Base-by-base conservation (phyloP, 37 sponge, comb jelly and placozoan genomes). In the Lycopodina hypogea region DNA sequence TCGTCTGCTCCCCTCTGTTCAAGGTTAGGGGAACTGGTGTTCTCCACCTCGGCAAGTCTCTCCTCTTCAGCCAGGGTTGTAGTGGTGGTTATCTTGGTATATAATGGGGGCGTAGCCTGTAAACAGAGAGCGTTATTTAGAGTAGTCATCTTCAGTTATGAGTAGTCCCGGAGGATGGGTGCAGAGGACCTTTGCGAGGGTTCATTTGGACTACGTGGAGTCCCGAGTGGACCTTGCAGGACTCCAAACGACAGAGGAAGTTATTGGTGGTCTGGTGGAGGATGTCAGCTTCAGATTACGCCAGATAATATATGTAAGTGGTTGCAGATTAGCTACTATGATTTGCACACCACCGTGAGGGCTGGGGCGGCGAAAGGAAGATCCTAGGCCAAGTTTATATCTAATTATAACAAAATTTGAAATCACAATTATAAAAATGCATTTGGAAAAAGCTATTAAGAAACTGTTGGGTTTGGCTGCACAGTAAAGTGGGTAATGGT, bases 251-350 rank as follows among this genome's bases (percentile, higher is more conserved):
- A 52, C 73, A 1, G 62, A 55, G 51, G 89, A 89, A 21, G 89
- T 84, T 21, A 22, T 69, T 28, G 56, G 56, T 6, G 76, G 57
- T 19, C 42, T 89, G 56, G 89, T 71, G 33, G 89, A 89, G 23
- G 89, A 89, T 55, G 81, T 84, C 71, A 89, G 81, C 85, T 89
- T 78, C 64, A 83, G 89, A 36, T 75, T 80, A 64, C 32, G 89
- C 15, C 85, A 89, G 57, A 52, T 84, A 40, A 69, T 76, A n/a
- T 58, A 88, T 40, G 89, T 88, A 55, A 78, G 89, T 35, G n/a
- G n/a, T n/a, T n/a, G n/a, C n/a, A n/a, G n/a, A n/a, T n/a, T n/a
- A n/a, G n/a, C n/a, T n/a, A n/a, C n/a, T n/a, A n/a, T n/a, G n/a
- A n/a, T n/a, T n/a, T n/a, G n/a, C n/a, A n/a, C n/a, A n/a, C n/a